Base-by-base conservation (phyloP, 2,113 vertebrate genomes). In the Caloenas nicobarica region DNA sequence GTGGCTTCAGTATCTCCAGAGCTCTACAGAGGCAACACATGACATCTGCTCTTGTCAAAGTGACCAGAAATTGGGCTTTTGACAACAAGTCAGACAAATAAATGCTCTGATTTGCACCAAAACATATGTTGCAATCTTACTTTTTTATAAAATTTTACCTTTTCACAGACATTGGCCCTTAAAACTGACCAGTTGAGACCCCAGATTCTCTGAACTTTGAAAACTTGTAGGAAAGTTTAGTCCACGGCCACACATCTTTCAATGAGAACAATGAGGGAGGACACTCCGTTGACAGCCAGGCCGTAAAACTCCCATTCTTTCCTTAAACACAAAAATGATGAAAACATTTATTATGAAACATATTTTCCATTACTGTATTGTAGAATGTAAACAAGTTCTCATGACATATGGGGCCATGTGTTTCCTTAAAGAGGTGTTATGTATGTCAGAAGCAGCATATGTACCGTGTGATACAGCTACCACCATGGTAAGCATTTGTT, bases 401-500 rank as follows among this genome's bases (percentile, higher is more conserved):
- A 86, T 97, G 97, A 97, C 98, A 98, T 98, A 98, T 98, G 98
- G 97, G 97, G 96, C 97, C 97, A 97, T 97, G 98, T 98, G 97
- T 97, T 98, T 97, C 97, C 95, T 97, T 97, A 95, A 96, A 90
- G 97, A 98, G 97, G 98, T 98, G 98, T 97, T 98, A 98, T 97
- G 97, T 98, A 97, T 97, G 92, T 97, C 87, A 97, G 46, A 96
- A 97, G 96, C 93, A 95, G 97, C 97, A 97, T 98, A 97, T 95
- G 97, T 48, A 88, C 95, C 96, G 97, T 97, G 98, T 98, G 98
- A 98, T 93, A 81, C 93, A 96, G 97, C 95, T 97, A 96, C 96
- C 92, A 96, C 96, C 96, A 96, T 94, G 81, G 94, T 95, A 93
- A 69, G 83, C 95, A 96, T 97, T 97, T 94, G 91, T 96, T 94